Evolutionary conservation across 2,888 invertebrate species (phyloP), one percentile per base, ranked within the genome.

Genomic region (Mellilla xanthometata): DNA sequence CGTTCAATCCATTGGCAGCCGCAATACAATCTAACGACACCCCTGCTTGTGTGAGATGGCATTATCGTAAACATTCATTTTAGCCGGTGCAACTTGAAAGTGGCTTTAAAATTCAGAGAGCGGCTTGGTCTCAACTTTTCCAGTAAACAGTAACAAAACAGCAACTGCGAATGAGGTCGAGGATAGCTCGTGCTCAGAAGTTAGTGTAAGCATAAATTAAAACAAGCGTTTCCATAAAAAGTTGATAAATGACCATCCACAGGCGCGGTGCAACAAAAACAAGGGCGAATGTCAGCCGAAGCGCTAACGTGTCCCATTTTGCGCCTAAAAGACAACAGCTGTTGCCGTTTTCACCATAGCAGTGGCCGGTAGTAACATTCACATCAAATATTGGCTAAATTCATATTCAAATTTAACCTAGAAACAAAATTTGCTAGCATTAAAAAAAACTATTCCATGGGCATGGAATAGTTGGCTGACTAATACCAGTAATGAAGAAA

Each of bases 171-270:
- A 86, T 82, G 81, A 82, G 81, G 81, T 85, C 74, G 76, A 68
- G 78, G 81, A 84, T 85, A 84, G 76, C 80, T 73, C 66, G 66
- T 67, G 69, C 81, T 76, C 69, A 68, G 72, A 81, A 83, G 76
- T 85, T 81, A 78, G 81, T 78, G 76, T 79, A 76, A 82, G 86
- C 85, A 85, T 87, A 88, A 86, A 86, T 86, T 88, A 87, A 87
- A 85, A 85, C 85, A 86, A 84, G 81, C 74, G 73, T 81, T 81
- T 74, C 71, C 73, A 81, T 84, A 88, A 88, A 88, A 89, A 88
- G 84, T 85, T 87, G 87, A 89, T 85, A 87, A 88, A 88, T 88
- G 81, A 81, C 75, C 70, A 68, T 82, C 70, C 81, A 73, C 83
- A 76, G 80, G 76, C 83, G 76, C 81, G 78, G 77, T 65, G 61